phyloP scores from a whole-genome alignment of 2,888 invertebrate genomes.

The Dorcus parallelipipedus region DNA sequence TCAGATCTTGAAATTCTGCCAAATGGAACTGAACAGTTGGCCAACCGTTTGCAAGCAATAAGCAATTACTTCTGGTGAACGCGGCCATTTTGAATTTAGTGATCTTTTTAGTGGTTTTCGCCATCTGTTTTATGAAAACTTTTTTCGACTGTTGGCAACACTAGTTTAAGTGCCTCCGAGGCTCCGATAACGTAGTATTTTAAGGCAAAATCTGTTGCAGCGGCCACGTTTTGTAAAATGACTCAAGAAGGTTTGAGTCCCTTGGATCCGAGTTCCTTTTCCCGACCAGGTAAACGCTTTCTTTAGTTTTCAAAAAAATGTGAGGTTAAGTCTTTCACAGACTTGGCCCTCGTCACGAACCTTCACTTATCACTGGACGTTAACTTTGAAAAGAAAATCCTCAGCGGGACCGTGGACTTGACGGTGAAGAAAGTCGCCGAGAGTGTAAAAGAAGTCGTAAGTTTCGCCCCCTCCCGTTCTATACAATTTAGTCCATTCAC shows the following conservation, averaged over 20 bases:
- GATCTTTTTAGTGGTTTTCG: no score
- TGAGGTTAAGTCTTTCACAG: constrained; percentile 47
- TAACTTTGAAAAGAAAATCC: constrained; percentile 66
- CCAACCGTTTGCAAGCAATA: no score
- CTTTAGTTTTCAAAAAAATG: neutral
- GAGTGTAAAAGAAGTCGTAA: constrained; percentile 59
- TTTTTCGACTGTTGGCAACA: no score
- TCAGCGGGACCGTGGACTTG: constrained; percentile 66
- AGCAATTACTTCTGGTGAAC: no score
- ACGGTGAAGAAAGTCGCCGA: constrained; percentile 56
- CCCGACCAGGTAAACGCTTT: constrained; percentile 64
- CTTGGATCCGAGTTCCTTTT: constrained; percentile 78
- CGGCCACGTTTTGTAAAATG: constrained; percentile 11
- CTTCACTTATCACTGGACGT: constrained; percentile 64
- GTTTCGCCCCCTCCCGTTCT: constrained; percentile 31
- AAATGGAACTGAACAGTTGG: no score
- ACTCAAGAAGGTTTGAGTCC: constrained; percentile 56
- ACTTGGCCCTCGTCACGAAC: constrained; percentile 62
- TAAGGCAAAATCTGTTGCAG: no score
- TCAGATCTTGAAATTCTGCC: no score
- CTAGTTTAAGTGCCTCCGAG: no score
- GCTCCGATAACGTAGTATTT: no score
- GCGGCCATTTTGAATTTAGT: no score
- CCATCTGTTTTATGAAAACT: no score
- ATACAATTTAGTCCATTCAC: constrained; percentile 37